A percentile compares a stretch with the other conserved stretches of the same genome.
Conservation (phyloP, 2,888 invertebrate genomes). For the Trichopria drosophilae region DNA sequence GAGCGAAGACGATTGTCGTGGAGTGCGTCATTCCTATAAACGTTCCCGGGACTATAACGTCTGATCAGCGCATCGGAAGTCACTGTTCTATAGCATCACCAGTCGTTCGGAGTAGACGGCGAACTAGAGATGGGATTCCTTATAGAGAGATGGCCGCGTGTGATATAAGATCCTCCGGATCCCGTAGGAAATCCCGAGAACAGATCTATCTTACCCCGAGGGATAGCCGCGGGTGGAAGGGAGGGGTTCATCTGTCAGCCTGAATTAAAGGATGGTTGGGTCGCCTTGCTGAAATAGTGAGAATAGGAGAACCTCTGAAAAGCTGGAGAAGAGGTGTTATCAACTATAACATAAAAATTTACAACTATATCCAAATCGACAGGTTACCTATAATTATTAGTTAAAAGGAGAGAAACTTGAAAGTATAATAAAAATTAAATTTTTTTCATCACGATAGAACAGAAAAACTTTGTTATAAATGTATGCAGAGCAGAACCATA, state of each 20-base stretch:
- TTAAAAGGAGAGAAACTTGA: no score
- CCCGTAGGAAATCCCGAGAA: constrained; percentile 59
- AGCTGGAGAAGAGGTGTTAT: no score
- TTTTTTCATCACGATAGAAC: no score
- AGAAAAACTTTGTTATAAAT: no score
- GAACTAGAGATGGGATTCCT: constrained; percentile 41
- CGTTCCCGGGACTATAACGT: constrained; percentile 36
- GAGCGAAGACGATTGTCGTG: constrained; percentile 25
- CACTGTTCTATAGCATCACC: constrained; percentile 3
- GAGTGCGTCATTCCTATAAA: constrained; percentile 31
- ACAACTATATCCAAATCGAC: no score
- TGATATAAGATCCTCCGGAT: constrained; percentile 58
- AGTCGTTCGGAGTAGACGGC: constrained; percentile 28
- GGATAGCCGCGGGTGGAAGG: constrained; percentile 49
- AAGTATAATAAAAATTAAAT: no score
- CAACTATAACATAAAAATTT: no score
- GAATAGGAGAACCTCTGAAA: constrained; percentile 10
- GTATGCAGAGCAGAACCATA: no score
- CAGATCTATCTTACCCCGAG: constrained; percentile 59
- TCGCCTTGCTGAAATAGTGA: constrained; percentile 39
- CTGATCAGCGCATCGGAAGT: constrained; percentile 36
- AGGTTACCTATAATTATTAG: no score
- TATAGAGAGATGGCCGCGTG: constrained; percentile 55
- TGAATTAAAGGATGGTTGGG: constrained; percentile 64
- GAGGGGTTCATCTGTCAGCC: constrained; percentile 62